These are phyloP conservation scores for Cavia aperea DNA, from an alignment of 2,113 vertebrate genomes.

Conservation along the genomic window DNA sequence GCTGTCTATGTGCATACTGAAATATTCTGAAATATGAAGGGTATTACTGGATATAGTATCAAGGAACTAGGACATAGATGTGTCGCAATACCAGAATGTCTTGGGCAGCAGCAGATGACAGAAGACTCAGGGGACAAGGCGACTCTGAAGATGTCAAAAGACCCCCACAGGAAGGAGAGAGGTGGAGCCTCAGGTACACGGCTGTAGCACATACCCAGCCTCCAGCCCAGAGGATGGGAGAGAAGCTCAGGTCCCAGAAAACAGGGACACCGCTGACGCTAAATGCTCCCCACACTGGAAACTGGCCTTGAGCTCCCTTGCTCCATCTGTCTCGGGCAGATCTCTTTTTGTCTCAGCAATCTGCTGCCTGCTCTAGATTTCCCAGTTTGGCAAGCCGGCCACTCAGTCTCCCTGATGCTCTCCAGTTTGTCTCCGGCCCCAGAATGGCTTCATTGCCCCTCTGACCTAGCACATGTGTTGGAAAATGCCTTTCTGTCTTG, in stretches of 20 bases:
- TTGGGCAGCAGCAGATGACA: not conserved
- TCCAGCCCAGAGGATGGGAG: not conserved
- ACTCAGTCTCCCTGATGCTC: slow-evolving; percentile 19
- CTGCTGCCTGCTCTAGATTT: slow-evolving; percentile 57
- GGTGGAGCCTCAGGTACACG: not conserved
- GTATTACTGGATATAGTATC: not conserved
- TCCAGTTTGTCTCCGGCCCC: slow-evolving; percentile 4
- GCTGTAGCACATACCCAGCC: too few relatives aligned
- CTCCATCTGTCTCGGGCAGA: slow-evolving; percentile 40
- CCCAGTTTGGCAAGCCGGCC: slow-evolving; percentile 42
- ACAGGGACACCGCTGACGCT: not conserved
- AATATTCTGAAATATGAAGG: slow-evolving; percentile 5
- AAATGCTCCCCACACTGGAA: slow-evolving; percentile 36
- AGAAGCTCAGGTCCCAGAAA: not conserved
- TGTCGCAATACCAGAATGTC: not conserved
- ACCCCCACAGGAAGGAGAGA: not conserved
- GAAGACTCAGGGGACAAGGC: not conserved
- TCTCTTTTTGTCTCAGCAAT: slow-evolving; percentile 55
- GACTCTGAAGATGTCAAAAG: not conserved
- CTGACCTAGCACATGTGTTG: not conserved
- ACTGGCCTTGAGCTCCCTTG: slow-evolving; percentile 40
- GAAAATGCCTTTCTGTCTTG: not conserved
- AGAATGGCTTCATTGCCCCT: slow-evolving; percentile 45
- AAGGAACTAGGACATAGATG: not conserved
- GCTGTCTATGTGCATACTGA: not conserved